Evolutionary conservation across 2,113 vertebrate species (phyloP).

Genomic region (Bos taurus): ARS-UCD2.0 NC_037356.1:9761001-9761500

Average conservation of each 20-base stretch:
- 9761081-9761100: neutral
- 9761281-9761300: neutral
- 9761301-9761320: neutral
- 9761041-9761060: neutral
- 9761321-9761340: neutral
- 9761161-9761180: neutral
- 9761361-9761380: neutral
- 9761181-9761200: conserved; percentile 16
- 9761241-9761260: neutral
- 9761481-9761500: neutral
- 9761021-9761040: neutral
- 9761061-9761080: neutral
- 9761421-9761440: neutral
- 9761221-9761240: neutral
- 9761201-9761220: neutral
- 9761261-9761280: neutral
- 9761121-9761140: neutral
- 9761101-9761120: conserved; percentile 26
- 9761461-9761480: neutral
- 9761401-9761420: neutral
- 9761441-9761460: neutral
- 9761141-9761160: conserved; percentile 38
- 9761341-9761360: neutral
- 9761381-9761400: neutral
- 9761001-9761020: neutral